phyloP scores from a whole-genome alignment of 2,797 vertebrate genomes.

The Danio choprae region DNA sequence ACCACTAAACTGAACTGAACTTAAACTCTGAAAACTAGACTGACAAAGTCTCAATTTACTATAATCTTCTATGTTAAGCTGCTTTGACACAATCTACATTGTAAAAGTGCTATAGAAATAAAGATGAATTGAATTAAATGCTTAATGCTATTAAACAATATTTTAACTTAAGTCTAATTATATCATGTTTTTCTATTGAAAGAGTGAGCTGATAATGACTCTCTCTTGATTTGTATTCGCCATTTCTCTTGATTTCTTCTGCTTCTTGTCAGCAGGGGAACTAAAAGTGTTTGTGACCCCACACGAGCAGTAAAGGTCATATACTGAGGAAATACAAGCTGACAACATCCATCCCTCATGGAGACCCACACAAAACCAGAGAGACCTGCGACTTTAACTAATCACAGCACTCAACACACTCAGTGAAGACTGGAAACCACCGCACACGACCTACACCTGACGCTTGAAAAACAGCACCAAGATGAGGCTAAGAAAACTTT shows the following conservation, averaged over 20 bases:
- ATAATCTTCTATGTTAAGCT: no score
- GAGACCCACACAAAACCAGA: conserved; percentile 30
- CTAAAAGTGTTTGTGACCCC: conserved; percentile 49
- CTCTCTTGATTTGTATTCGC: conserved; percentile 24
- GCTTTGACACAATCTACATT: no score
- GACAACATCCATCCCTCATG: conserved; percentile 50
- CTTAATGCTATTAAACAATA: background rate
- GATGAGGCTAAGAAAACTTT: background rate
- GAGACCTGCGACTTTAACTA: conserved; percentile 40
- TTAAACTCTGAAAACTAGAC: no score
- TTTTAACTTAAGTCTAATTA: no score
- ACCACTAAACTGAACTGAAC: no score
- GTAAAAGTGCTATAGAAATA: no score
- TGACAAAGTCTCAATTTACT: no score
- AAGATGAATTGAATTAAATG: no score
- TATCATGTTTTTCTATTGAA: no score
- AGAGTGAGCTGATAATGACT: background rate
- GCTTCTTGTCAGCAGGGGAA: conserved; percentile 30
- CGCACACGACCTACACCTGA: background rate
- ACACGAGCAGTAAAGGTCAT: conserved; percentile 43
- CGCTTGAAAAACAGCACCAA: background rate
- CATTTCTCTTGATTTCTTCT: conserved; percentile 12
- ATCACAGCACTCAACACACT: conserved; percentile 18
- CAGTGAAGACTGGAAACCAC: background rate
- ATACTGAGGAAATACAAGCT: conserved; percentile 51